Evolutionary conservation across 2,888 invertebrate genomes (phyloP).

Genomic region (Papilio gigon): DNA sequence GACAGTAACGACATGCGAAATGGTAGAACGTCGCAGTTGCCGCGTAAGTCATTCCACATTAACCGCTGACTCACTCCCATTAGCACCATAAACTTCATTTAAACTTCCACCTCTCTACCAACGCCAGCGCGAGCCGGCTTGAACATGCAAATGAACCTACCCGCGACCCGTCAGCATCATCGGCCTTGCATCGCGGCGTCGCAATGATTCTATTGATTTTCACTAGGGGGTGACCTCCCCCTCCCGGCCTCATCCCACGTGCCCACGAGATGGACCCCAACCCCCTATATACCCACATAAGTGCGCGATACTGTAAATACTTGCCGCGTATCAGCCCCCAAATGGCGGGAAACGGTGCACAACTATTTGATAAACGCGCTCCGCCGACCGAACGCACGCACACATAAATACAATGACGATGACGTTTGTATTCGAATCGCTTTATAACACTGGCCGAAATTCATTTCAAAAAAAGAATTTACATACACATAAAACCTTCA

Average conservation of each 20-base stretch:
- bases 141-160: slow-evolving; percentile 38
- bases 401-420: slow-evolving; percentile 21
- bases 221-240: slow-evolving; percentile 53
- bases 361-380: slow-evolving; percentile 41
- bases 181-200: slow-evolving; percentile 52
- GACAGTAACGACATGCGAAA: slow-evolving; percentile 35
- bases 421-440: slow-evolving; percentile 17
- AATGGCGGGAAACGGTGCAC: slow-evolving; percentile 45
- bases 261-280: slow-evolving; percentile 46
- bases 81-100: slow-evolving; percentile 36
- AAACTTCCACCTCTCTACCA: slow-evolving; percentile 33
- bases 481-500: neutral
- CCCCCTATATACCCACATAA: slow-evolving; percentile 47
- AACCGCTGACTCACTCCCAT: slow-evolving; percentile 11
- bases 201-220: slow-evolving; percentile 80
- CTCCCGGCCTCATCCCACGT: slow-evolving; percentile 44
- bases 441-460: neutral
- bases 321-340: slow-evolving; percentile 45
- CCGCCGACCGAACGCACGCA: slow-evolving; percentile 29
- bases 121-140: slow-evolving; percentile 17
- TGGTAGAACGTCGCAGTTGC: slow-evolving; percentile 40
- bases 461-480: neutral
- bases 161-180: slow-evolving; percentile 58
- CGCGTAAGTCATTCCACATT: slow-evolving; percentile 34
- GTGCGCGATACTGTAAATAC: slow-evolving; percentile 48